phyloP scores from a whole-genome alignment of 2,113 vertebrate genomes.

The Lipophrys pholis region DNA sequence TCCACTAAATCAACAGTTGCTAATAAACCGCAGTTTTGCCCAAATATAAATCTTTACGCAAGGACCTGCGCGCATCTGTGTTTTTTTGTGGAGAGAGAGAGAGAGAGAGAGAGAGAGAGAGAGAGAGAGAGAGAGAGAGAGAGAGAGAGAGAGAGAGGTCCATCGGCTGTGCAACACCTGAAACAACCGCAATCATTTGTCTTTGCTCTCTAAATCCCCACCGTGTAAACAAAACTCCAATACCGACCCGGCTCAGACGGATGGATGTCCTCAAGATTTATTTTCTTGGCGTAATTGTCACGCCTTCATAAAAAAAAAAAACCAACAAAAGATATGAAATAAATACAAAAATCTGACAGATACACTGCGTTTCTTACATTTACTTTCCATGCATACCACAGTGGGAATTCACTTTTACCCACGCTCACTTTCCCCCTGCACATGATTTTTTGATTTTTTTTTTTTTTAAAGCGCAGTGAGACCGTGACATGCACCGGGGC shows the following conservation, averaged over 20 bases:
- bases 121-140: neutral
- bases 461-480: neutral
- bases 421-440: conserved; percentile 34
- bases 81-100: neutral
- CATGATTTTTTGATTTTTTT: no score
- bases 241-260: neutral
- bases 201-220: conserved; percentile 54
- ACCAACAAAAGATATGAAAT: no score
- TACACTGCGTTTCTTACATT: neutral
- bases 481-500: neutral
- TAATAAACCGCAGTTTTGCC: conserved; percentile 9
- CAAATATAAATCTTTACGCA: no score
- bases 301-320: conserved; percentile 19
- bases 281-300: conserved; percentile 31
- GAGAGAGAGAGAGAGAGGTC: no score
- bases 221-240: conserved; percentile 23
- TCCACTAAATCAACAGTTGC: neutral
- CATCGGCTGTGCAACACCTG: conserved; percentile 54
- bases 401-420: conserved; percentile 33
- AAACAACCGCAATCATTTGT: conserved; percentile 75
- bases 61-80: no score
- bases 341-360: no score
- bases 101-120: neutral
- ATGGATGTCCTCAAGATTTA: neutral
- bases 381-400: neutral